Percentiles rank a stretch among this genome's conserved stretches.
These are phyloP conservation scores for Incurvaria masculella DNA, from an alignment of 2,888 invertebrate genomes.

Conservation along the genomic window DNA sequence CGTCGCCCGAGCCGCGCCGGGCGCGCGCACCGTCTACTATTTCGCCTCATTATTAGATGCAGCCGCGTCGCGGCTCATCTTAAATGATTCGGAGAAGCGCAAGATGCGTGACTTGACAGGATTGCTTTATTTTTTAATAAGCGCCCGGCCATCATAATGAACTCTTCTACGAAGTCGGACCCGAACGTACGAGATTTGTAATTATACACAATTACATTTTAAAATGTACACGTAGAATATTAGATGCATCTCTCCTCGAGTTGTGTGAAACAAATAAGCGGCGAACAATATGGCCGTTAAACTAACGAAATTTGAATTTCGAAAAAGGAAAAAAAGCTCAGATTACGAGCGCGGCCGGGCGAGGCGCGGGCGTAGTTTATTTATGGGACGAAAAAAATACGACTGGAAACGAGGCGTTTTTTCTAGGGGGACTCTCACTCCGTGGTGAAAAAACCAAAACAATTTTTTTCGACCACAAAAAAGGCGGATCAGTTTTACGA, in stretches of 20 bases:
- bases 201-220: too few relatives aligned
- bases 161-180: too few relatives aligned
- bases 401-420: slow-evolving; percentile 21
- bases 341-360: too few relatives aligned
- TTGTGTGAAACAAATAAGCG: too few relatives aligned
- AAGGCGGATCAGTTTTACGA: slow-evolving; percentile 45
- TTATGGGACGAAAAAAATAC: slow-evolving; percentile 34
- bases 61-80: background rate
- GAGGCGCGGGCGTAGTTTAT: slow-evolving; percentile 30
- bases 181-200: too few relatives aligned
- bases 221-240: too few relatives aligned
- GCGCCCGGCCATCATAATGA: too few relatives aligned
- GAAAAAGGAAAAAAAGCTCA: slow-evolving; percentile 26
- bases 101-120: background rate
- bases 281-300: slow-evolving; percentile 34
- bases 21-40: too few relatives aligned
- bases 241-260: too few relatives aligned
- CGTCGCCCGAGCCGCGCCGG: slow-evolving; percentile 50
- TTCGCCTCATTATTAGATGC: background rate
- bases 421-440: slow-evolving; percentile 23
- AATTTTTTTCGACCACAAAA: slow-evolving; percentile 37
- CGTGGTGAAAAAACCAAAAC: slow-evolving; percentile 47
- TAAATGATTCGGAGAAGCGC: background rate
- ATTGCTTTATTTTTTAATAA: too few relatives aligned
- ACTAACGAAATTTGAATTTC: slow-evolving; percentile 36